phyloP scores from a whole-genome alignment of 2,797 vertebrate genomes.

The Rhinogobio ventralis region DNA sequence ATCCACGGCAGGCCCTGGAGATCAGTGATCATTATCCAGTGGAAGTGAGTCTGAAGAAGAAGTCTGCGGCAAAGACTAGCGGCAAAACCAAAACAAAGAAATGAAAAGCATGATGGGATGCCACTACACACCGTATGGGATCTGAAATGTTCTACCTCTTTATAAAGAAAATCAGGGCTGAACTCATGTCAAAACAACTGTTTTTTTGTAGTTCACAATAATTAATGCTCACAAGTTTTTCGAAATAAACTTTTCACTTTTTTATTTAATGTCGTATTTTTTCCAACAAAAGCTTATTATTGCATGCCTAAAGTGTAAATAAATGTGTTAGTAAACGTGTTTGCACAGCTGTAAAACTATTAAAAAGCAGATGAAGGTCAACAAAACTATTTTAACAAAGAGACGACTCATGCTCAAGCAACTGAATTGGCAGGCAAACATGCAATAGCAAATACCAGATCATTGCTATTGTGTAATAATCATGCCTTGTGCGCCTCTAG shows the following conservation, averaged over 20 bases:
- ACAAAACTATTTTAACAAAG: not conserved
- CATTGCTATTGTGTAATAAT: not conserved
- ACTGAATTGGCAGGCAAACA: not conserved
- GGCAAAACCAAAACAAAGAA: not conserved
- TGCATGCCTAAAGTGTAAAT: not conserved
- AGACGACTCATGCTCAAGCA: not conserved
- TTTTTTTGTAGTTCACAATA: not conserved
- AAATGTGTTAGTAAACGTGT: not conserved
- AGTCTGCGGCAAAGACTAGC: not conserved
- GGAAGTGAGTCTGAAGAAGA: slow-evolving; percentile 70
- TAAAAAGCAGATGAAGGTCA: not conserved
- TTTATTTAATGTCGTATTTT: not conserved
- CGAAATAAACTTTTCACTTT: not conserved
- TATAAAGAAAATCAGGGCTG: not conserved
- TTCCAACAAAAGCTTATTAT: not conserved
- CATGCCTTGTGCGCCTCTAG: not conserved
- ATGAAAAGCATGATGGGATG: slow-evolving; percentile 3
- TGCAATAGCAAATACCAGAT: not conserved
- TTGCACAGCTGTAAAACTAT: not conserved
- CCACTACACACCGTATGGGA: no score
- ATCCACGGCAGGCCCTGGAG: slow-evolving; percentile 62
- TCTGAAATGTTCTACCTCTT: not conserved
- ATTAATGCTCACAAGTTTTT: not conserved
- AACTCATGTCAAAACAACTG: not conserved
- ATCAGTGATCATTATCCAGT: slow-evolving; percentile 80